phyloP scores from a whole-genome alignment of 2,888 invertebrate species.

The Thecocarcelia acutangulata region DNA sequence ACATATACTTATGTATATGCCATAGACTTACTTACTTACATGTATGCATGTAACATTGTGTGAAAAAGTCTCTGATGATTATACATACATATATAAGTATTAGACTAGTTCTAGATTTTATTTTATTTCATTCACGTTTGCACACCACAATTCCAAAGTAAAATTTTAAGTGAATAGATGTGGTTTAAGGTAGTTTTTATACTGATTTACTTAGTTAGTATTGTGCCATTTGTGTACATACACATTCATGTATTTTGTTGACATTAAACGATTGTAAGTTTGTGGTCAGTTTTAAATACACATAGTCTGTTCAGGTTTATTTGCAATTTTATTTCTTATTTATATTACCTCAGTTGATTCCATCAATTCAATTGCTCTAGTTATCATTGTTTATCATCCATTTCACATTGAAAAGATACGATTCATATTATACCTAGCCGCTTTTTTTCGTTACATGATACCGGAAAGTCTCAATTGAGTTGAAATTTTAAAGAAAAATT shows the following conservation, averaged over 20 bases:
- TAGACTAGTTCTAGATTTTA: background rate
- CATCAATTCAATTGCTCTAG: constrained; percentile 62
- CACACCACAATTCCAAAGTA: background rate
- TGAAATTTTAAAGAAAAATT: constrained; percentile 8
- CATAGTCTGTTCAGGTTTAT: constrained; percentile 10
- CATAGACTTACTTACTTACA: too few relatives aligned
- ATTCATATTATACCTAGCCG: constrained; percentile 4
- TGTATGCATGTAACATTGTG: too few relatives aligned
- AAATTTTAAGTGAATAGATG: constrained; percentile 20
- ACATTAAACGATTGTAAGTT: too few relatives aligned
- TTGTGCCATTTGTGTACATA: background rate
- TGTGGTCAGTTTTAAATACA: background rate
- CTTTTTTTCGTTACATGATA: constrained; percentile 40
- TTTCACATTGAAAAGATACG: constrained; percentile 14
- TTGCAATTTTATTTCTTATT: constrained; percentile 52
- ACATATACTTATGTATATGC: too few relatives aligned
- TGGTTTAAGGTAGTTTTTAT: background rate
- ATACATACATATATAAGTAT: too few relatives aligned
- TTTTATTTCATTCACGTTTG: background rate
- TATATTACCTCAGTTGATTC: constrained; percentile 38
- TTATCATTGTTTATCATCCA: constrained; percentile 53
- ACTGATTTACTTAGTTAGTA: too few relatives aligned
- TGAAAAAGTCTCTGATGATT: too few relatives aligned
- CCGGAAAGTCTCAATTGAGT: constrained; percentile 67
- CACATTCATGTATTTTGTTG: background rate